Percentiles rank a stretch among this genome's conserved stretches.
Evolutionary conservation across 2,797 vertebrate species (phyloP).

Genomic region (Nothura maculosa): DNA sequence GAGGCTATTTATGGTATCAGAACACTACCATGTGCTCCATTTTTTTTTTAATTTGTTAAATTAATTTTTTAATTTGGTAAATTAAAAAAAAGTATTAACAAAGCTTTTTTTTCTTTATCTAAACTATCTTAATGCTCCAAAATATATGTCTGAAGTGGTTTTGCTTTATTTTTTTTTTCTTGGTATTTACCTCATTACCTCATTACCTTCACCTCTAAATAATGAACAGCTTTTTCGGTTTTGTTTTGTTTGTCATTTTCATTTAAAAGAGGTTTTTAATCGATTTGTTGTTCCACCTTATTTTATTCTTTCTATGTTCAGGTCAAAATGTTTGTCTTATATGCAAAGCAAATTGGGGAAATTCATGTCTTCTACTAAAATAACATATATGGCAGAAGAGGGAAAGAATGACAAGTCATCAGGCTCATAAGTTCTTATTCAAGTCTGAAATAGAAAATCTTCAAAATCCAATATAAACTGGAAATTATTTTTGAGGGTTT

Average conservation of each 20-base stretch:
- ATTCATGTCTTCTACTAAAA: not conserved
- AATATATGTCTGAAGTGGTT: not conserved
- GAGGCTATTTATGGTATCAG: not conserved
- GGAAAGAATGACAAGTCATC: accelerated
- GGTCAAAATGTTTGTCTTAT: not conserved
- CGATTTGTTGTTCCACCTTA: not conserved
- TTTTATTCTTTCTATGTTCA: not conserved
- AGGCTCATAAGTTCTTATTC: not conserved
- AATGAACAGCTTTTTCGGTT: not conserved
- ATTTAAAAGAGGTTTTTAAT: not conserved
- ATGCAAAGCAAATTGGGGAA: not conserved
- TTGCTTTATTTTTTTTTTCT: too few relatives aligned
- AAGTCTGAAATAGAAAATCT: not conserved
- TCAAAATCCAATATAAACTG: not conserved
- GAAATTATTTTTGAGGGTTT: not conserved
- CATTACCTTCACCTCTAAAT: not conserved
- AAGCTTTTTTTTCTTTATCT: not conserved
- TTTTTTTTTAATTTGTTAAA: not conserved
- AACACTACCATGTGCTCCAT: not conserved
- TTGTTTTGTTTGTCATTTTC: too few relatives aligned
- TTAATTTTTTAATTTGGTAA: not conserved
- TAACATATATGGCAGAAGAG: not conserved
- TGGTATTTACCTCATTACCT: not conserved
- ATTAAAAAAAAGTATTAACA: not conserved
- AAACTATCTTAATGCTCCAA: not conserved